Evolutionary conservation across 2,888 invertebrate genomes (phyloP), one percentile per base, ranked within the genome.

Genomic region (Acanthopleura granulata): DNA sequence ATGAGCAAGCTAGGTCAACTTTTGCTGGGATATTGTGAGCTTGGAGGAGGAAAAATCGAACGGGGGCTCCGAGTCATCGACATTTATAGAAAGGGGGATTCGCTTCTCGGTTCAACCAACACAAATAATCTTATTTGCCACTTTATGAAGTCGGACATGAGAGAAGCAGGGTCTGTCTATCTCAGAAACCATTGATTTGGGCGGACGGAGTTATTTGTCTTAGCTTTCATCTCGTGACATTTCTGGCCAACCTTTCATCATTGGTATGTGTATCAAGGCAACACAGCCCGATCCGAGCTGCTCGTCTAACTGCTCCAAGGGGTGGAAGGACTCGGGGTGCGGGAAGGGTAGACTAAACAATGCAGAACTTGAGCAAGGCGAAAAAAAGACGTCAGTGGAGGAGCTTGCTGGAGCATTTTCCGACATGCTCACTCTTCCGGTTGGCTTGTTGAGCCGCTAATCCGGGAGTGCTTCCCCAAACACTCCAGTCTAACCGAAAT

Each of bases 81-180:
- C 66, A 25, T 66, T 66, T 66, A 66, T 66, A 66, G 66, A 66
- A 66, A 66, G 66, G 29, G 66, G 29, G 66, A 66, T 66, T 66
- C 66, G 29, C 27, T 27, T 12, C 66, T 66, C 27, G 66, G 25
- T 66, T 66, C 66, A 22, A 66, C 66, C 66, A 66, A 66, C 29
- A 66, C 66, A 66, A 66, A 66, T 66, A 66, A 66, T 66, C 66
- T 66, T 22, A 66, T 66, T 66, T 66, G 66, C 66, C 66, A 66
- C 66, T 66, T 66, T 66, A 66, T 66, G 66, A 66, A 66, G 66
- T 66, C 66, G 66, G 25, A 22, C 66, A 27, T 66, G 22, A 66
- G 1, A 27, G 66, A 25, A 16, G 25, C 27, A 66, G 66, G 66
- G 66, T 66, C 66, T 16, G 4, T 6, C 66, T 14, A 12, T 57